Conservation (phyloP, 2,888 invertebrate genomes). For the Monoplex corrugatus region DNA sequence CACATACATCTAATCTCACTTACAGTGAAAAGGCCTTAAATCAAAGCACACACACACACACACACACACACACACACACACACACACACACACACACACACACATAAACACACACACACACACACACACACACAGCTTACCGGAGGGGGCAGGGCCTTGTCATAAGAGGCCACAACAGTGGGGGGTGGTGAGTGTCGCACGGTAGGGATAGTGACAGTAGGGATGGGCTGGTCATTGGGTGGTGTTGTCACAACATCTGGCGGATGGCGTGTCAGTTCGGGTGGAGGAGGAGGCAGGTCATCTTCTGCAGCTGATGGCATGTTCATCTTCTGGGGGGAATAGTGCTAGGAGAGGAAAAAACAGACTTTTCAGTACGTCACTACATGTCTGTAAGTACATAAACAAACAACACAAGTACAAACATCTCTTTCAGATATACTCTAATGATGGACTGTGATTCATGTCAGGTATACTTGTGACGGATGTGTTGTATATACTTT, state of each 20-base stretch:
- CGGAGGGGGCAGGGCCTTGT: conserved; percentile 65
- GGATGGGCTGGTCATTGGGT: background rate
- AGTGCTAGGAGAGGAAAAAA: no score
- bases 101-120: conserved; percentile 45
- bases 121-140: conserved; percentile 61
- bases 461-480: no score
- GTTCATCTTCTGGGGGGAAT: conserved; percentile 59
- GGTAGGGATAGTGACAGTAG: conserved; percentile 27
- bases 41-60: no score
- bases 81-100: background rate
- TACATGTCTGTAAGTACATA: no score
- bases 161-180: conserved; percentile 44
- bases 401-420: no score
- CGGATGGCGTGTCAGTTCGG: conserved; percentile 55
- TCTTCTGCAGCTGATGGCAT: conserved; percentile 65
- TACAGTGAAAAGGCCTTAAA: no score
- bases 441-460: no score
- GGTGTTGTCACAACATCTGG: conserved; percentile 37
- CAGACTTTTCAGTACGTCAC: no score
- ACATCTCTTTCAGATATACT: no score
- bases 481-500: no score
- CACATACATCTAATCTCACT: no score
- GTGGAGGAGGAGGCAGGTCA: conserved; percentile 74
- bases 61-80: conserved; percentile 11
- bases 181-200: conserved; percentile 18